Conservation (phyloP, 2,113 vertebrate species). For the Lycocorax pyrrhopterus region DNA sequence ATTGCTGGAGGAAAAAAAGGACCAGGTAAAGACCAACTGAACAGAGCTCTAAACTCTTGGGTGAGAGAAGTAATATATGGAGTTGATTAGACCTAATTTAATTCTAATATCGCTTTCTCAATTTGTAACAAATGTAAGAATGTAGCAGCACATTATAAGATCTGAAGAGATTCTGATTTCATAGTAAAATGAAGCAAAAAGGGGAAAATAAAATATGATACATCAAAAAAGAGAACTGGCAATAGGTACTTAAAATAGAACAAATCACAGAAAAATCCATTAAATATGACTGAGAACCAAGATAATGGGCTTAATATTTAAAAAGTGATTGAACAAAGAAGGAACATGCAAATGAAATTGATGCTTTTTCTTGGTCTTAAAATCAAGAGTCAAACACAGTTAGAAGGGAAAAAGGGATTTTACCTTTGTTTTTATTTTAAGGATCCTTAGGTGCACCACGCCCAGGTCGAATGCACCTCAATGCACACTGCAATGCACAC, state of each 20-base stretch:
- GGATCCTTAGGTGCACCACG: no score
- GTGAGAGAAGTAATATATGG: background rate
- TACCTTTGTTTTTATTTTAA: no score
- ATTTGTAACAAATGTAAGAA: background rate
- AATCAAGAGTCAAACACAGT: no score
- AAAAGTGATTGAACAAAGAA: constrained; percentile 12
- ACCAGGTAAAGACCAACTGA: background rate
- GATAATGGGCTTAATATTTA: constrained; percentile 25
- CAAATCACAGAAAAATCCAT: constrained; percentile 4
- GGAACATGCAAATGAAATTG: background rate
- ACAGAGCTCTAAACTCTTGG: background rate
- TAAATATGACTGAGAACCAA: constrained; percentile 13
- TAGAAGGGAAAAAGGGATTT: no score
- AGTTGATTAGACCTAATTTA: background rate
- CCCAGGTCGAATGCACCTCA: no score
- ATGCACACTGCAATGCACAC: no score
- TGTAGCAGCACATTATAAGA: background rate
- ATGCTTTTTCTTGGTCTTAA: no score
- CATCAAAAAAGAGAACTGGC: background rate
- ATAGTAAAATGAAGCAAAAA: background rate
- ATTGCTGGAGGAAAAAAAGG: background rate
- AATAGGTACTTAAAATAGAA: constrained; percentile 35
- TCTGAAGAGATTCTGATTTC: background rate
- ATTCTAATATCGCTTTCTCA: background rate
- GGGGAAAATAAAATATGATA: background rate